Conservation (phyloP, 1,140 invertebrate genomes). For the Tenebrio molitor region DNA sequence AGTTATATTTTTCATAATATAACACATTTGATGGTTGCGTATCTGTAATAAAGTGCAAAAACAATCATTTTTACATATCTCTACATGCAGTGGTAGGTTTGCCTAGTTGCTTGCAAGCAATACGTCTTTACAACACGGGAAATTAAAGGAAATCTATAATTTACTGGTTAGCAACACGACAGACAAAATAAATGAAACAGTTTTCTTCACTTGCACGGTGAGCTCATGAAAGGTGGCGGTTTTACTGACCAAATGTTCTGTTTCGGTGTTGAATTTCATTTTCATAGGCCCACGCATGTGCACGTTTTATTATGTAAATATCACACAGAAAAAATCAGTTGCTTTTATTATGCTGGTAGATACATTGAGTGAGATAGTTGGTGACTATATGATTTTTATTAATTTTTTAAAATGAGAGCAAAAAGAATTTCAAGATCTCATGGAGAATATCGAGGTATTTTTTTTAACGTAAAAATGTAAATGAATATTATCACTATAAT, state of each 20-base stretch:
- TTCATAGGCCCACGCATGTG: not conserved
- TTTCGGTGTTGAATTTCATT: too few relatives aligned
- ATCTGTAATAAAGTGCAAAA: slow-evolving; percentile 34
- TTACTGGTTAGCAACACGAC: not conserved
- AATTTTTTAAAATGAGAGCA: slow-evolving; percentile 9
- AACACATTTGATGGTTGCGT: slow-evolving; percentile 23
- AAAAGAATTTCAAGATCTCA: too few relatives aligned
- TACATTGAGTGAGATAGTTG: slow-evolving; percentile 13
- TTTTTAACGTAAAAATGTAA: slow-evolving; percentile 17
- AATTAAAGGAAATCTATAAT: slow-evolving; percentile 12
- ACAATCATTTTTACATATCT: slow-evolving; percentile 30
- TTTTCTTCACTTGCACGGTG: not conserved
- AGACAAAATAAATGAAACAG: slow-evolving; percentile 4
- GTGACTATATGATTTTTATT: slow-evolving; percentile 24
- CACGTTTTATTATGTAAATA: slow-evolving; percentile 1
- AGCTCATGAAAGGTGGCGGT: too few relatives aligned
- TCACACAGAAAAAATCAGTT: slow-evolving; percentile 25
- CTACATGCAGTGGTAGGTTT: slow-evolving; percentile 31
- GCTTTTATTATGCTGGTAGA: not conserved
- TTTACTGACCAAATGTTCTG: too few relatives aligned
- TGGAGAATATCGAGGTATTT: too few relatives aligned
- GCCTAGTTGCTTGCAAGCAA: slow-evolving; percentile 7
- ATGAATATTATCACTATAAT: slow-evolving; percentile 1
- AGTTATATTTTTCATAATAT: slow-evolving; percentile 24
- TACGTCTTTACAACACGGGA: not conserved